Conservation (phyloP, 2,888 invertebrate genomes). For the Flabesymbios commensalis region DNA sequence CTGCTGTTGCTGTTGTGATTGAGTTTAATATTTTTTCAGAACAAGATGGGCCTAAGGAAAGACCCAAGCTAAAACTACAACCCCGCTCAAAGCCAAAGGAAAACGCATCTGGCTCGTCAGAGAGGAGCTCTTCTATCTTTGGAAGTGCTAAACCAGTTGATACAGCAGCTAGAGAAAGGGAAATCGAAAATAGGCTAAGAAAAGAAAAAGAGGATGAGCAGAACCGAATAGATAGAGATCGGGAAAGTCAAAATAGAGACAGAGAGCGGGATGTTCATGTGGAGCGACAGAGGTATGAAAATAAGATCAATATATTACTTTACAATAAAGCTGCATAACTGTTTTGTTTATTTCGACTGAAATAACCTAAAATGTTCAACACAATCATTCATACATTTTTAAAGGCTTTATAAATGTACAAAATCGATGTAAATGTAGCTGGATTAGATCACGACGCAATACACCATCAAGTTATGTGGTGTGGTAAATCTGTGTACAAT, state of each 20-base stretch:
- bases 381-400: too few species aligned
- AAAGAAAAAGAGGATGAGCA: conserved; percentile 22
- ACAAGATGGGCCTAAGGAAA: conserved; percentile 60
- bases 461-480: too few species aligned
- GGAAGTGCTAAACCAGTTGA: conserved; percentile 95
- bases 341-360: too few species aligned
- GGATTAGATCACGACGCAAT: too few species aligned
- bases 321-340: too few species aligned
- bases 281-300: too few species aligned
- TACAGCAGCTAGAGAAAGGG: conserved; percentile 84
- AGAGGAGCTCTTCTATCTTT: conserved; percentile 70
- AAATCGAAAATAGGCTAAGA: conserved; percentile 83
- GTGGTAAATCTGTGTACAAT: too few species aligned
- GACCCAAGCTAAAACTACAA: conserved; percentile 79
- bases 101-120: conserved; percentile 8
- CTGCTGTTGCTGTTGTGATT: neutral
- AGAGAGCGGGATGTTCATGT: conserved; percentile 7
- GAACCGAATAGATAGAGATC: conserved; percentile 29
- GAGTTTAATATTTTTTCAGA: neutral
- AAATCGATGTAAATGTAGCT: too few species aligned
- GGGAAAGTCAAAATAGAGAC: conserved; percentile 41
- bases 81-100: conserved; percentile 79
- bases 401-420: too few species aligned
- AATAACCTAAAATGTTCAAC: too few species aligned
- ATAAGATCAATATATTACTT: too few species aligned